A percentile compares a stretch with the other conserved stretches of the same genome.
These are phyloP conservation scores for Cynoglossus semilaevis DNA, from an alignment of 2,113 vertebrate species.

Conservation along the genomic window DNA sequence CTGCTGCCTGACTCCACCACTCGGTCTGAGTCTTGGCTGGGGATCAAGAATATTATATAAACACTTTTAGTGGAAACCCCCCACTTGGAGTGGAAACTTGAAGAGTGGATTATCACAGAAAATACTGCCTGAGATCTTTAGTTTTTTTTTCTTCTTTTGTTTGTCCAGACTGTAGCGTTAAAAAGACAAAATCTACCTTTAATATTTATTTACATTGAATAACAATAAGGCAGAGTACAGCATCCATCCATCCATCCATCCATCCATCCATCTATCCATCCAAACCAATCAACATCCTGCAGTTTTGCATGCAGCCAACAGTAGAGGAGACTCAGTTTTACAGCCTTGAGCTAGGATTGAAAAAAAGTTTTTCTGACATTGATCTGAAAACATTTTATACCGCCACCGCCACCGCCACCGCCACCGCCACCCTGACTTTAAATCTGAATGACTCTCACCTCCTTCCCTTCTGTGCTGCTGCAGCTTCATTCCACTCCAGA, in stretches of 20 bases:
- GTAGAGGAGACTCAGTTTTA: neutral
- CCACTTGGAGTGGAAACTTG: conserved; percentile 2
- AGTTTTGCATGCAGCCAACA: no score
- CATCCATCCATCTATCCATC: neutral
- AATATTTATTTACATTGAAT: no score
- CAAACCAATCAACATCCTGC: no score
- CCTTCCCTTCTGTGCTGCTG: conserved; percentile 27
- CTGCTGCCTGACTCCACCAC: neutral
- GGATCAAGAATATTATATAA: conserved; percentile 35
- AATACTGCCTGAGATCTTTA: no score
- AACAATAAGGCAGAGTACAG: no score
- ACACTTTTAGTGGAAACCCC: neutral
- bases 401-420: neutral
- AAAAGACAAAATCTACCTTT: no score
- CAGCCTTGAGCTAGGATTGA: no score
- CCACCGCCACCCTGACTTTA: neutral
- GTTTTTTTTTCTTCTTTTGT: no score
- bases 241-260: neutral
- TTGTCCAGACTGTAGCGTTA: no score
- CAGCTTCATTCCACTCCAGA: conserved; percentile 32
- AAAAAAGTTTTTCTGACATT: neutral
- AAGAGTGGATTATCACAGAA: accelerated
- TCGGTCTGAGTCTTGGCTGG: conserved; percentile 9
- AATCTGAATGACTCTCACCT: conserved; percentile 57
- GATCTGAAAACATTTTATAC: neutral